Evolutionary conservation across 2,797 vertebrate species (phyloP), one percentile per base, ranked within the genome.

Genomic region (Sphenodon punctatus): DNA sequence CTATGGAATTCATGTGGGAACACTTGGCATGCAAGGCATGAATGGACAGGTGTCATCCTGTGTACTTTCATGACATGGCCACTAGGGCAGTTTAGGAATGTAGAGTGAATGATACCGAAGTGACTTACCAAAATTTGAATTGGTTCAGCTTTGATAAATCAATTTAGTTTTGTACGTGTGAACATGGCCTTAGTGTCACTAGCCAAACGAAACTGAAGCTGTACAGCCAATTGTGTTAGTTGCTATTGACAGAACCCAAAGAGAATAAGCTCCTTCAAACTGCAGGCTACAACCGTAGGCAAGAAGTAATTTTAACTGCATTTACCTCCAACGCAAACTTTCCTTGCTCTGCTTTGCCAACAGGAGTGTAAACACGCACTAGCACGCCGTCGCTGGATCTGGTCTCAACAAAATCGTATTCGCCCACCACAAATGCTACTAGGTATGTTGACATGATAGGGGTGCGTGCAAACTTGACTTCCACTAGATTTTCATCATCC

Each of bases 371-470:
- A 89, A 99, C 98, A 23, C 98, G 97, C 59, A 99, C 98, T 27
- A 95, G 95, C 41, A 99, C 82, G 1, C 98, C 98, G 17, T 99
- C 98, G 4, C 97, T 96, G 11, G 98, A 99, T 67, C 97, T 96
- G 88, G 97, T 97, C 95, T 99, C 98, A 89, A 99, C 98, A 60
- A 96, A 98, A 95, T 99, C 98, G 16, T 99, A 99, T 91, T 99
- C 98, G 69, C 98, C 98, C 56, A 99, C 98, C 93, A 99, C 98
- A 73, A 99, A 99, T 7, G 98, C 98, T 85, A 99, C 98, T 12
- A 99, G 96, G 91, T 99, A 99, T 0, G 98, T 99, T 72, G 98
- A 99, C 98, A 99, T 99, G 81, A 98, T 93, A 61, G 98, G 98
- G 0, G 98, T 98, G 68, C 97, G 97, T 78, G 97, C 98, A 39